A percentile compares a stretch with the other conserved stretches of the same genome.
phyloP scores from a whole-genome alignment of 2,888 invertebrate species.

The Drosophila falleni region DNA sequence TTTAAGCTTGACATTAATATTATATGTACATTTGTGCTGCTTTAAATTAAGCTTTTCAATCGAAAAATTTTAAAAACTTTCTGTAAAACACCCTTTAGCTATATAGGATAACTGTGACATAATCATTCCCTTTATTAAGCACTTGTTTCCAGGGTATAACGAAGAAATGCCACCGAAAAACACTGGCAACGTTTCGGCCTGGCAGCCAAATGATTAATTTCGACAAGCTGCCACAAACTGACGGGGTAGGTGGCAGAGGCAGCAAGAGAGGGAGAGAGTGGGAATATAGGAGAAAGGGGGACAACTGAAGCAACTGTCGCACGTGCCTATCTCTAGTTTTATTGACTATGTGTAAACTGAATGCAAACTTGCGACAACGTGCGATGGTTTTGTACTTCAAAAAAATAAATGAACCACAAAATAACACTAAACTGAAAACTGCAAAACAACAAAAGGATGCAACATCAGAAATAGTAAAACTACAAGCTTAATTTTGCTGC shows the following conservation, averaged over 20 bases:
- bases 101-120: neutral
- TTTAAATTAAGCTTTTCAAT: no score
- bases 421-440: slow-evolving; percentile 36
- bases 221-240: slow-evolving; percentile 76
- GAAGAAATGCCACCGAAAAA: slow-evolving; percentile 5
- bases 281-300: neutral
- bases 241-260: slow-evolving; percentile 22
- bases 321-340: slow-evolving; percentile 63
- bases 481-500: slow-evolving; percentile 26
- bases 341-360: slow-evolving; percentile 66
- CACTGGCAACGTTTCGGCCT: slow-evolving; percentile 50
- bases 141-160: neutral
- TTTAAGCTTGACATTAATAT: no score
- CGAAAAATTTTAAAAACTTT: no score
- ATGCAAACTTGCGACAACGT: slow-evolving; percentile 66
- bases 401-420: slow-evolving; percentile 71
- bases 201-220: slow-evolving; percentile 79
- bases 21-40: neutral
- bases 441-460: slow-evolving; percentile 7
- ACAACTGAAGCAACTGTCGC: slow-evolving; percentile 28
- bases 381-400: slow-evolving; percentile 71
- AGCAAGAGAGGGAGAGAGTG: neutral
- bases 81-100: neutral
- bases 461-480: slow-evolving; percentile 1
- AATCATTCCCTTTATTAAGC: no score